Base-by-base conservation (phyloP, 2,888 invertebrate genomes). In the Acrobeloides nanus region DNA sequence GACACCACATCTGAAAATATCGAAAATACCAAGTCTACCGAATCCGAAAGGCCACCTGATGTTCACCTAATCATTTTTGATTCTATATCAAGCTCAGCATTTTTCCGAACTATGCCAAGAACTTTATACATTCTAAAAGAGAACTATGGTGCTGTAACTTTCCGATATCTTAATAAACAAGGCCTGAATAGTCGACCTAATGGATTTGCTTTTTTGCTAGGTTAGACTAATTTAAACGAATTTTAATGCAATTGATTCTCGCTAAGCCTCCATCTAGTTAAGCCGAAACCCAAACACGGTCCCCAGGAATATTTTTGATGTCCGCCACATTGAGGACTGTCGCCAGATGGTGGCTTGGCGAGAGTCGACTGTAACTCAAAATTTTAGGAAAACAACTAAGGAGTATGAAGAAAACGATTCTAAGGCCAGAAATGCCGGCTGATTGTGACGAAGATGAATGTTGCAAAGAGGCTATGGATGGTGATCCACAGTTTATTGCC, bases 111-210 rank as follows among this genome's bases (percentile, higher is more conserved):
- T 18, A 20, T 51, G n/a, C 51, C 40, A 12, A 10, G 24, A 6
- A 51, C 51, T n/a, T 20, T 48, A 21, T 29, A 44, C 25, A 23
- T 48, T 12, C 41, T 51, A 4, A 32, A 24, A 23, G 52, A 53
- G 26, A 38, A 51, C 15, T 51, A 54, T 51, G 56, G 57, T 33
- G 63, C 62, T 18, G 53, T 63, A 26, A 43, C 50, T 26, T 63
- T 63, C 38, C 58, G 55, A 2, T 59, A 62, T 44, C 43, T 60
- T 44, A 64, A 63, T 46, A 61, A 62, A 51, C 45, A 55, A 10
- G 61, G 62, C 1, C 38, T 50, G n/a, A 63, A 63, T 40, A 59
- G 57, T 37, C 49, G 55, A 12, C 60, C 62, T 15, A 59, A 61
- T 50, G 58, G 56, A 18, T 43, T 61, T 40, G 57, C 59, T 1